phyloP scores from a whole-genome alignment of 2,888 invertebrate genomes.

The Phaonia tiefii region DNA sequence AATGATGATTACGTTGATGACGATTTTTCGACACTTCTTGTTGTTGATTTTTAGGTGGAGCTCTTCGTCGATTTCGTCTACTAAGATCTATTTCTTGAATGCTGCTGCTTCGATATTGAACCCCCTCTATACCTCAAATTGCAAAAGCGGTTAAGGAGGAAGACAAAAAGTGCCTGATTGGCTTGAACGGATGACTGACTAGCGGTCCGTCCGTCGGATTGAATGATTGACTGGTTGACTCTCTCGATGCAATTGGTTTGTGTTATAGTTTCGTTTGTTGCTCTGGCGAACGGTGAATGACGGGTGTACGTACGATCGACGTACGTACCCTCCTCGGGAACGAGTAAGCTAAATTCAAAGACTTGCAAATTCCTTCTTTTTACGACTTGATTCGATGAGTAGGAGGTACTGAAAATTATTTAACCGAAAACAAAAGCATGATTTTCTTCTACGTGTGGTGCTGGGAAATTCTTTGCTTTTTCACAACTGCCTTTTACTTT shows the following conservation, averaged over 20 bases:
- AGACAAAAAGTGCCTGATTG: slow-evolving; percentile 45
- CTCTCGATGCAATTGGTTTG: not conserved
- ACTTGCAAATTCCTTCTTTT: slow-evolving; percentile 21
- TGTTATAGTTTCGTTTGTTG: slow-evolving; percentile 45
- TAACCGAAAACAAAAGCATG: slow-evolving; percentile 24
- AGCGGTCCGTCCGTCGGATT: not conserved
- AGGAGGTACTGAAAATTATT: slow-evolving; percentile 28
- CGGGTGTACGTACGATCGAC: slow-evolving; percentile 66
- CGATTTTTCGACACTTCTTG: slow-evolving; percentile 32
- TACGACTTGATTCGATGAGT: slow-evolving; percentile 8
- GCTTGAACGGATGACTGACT: slow-evolving; percentile 6
- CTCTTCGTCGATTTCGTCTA: slow-evolving; percentile 56
- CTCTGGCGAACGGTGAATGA: slow-evolving; percentile 43
- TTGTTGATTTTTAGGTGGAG: slow-evolving; percentile 61
- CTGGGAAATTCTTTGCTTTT: not conserved
- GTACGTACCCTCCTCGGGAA: slow-evolving; percentile 55
- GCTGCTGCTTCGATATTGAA: slow-evolving; percentile 33
- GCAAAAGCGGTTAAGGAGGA: slow-evolving; percentile 60
- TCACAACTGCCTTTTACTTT: not conserved
- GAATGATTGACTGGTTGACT: not conserved
- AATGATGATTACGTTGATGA: slow-evolving; percentile 59
- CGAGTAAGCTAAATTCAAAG: slow-evolving; percentile 6
- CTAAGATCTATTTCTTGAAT: slow-evolving; percentile 53
- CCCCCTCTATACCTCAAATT: slow-evolving; percentile 46
- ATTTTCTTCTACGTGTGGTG: not conserved